These are phyloP conservation scores for Cylas formicarius DNA, from an alignment of 1,140 invertebrate species.

Conservation along the genomic window DNA sequence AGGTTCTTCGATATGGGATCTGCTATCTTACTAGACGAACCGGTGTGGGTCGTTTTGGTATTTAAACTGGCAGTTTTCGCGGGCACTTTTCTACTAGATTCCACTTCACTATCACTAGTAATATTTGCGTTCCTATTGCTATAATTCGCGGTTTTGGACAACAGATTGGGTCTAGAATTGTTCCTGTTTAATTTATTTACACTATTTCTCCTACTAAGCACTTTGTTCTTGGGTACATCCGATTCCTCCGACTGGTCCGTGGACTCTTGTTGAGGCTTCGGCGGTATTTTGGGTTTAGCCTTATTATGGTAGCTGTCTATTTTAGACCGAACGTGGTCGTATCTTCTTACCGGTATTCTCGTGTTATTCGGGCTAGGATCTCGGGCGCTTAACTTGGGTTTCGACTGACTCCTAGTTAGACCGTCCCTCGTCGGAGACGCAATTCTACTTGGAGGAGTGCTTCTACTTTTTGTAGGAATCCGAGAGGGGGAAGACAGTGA, in stretches of 20 bases:
- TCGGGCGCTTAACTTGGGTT: constrained; percentile 22
- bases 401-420: constrained; percentile 24
- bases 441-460: constrained; percentile 33
- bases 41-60: neutral
- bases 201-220: constrained; percentile 25
- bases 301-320: constrained; percentile 37
- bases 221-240: constrained; percentile 16
- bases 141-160: constrained; percentile 21
- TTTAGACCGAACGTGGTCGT: constrained; percentile 37
- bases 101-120: constrained; percentile 21
- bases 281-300: constrained; percentile 35
- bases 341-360: constrained; percentile 30
- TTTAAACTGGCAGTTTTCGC: constrained; percentile 3
- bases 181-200: constrained; percentile 20
- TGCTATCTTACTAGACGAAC: constrained; percentile 1
- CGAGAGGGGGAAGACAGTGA: constrained; percentile 39
- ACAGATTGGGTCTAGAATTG: constrained; percentile 23
- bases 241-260: constrained; percentile 28
- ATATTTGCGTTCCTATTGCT: constrained; percentile 26
- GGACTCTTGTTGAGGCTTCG: constrained; percentile 27
- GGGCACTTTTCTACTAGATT: neutral
- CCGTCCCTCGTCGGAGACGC: constrained; percentile 27
- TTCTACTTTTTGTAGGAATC: constrained; percentile 30
- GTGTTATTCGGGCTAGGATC: constrained; percentile 33
- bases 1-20: constrained; percentile 1